phyloP scores from a whole-genome alignment of 1,140 invertebrate genomes.

The Ectropis grisescens region DNA sequence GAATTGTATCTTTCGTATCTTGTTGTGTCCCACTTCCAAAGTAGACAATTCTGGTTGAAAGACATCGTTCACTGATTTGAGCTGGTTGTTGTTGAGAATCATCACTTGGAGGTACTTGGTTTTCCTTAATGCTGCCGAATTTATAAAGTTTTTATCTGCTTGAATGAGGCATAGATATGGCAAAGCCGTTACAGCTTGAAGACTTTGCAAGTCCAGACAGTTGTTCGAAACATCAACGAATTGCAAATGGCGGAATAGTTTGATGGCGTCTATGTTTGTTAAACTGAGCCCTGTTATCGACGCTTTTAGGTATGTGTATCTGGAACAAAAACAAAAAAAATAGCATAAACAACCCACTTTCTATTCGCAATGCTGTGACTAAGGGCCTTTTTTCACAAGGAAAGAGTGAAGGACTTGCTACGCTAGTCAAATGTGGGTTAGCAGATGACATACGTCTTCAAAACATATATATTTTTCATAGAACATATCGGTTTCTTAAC shows the following conservation, averaged over 20 bases:
- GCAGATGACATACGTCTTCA: no score
- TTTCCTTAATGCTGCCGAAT: conserved; percentile 51
- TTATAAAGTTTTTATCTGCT: conserved; percentile 61
- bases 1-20: conserved; percentile 40
- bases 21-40: conserved; percentile 67
- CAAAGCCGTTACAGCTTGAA: conserved; percentile 60
- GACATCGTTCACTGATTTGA: conserved; percentile 58
- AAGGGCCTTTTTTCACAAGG: no score
- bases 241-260: conserved; percentile 64
- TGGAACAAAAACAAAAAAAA: conserved; percentile 25
- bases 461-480: no score
- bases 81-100: conserved; percentile 63
- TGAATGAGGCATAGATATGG: conserved; percentile 67
- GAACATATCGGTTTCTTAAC: no score
- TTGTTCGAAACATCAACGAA: conserved; percentile 71
- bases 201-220: conserved; percentile 45
- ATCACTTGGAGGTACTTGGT: conserved; percentile 71
- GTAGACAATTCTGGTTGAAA: conserved; percentile 66
- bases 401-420: no score
- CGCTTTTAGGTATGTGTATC: conserved; percentile 61
- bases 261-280: conserved; percentile 59
- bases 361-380: no score
- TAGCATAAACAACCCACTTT: no score
- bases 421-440: no score
- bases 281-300: conserved; percentile 50